phyloP scores from a whole-genome alignment of 2,888 invertebrate species.

The Spodoptera littoralis region DNA sequence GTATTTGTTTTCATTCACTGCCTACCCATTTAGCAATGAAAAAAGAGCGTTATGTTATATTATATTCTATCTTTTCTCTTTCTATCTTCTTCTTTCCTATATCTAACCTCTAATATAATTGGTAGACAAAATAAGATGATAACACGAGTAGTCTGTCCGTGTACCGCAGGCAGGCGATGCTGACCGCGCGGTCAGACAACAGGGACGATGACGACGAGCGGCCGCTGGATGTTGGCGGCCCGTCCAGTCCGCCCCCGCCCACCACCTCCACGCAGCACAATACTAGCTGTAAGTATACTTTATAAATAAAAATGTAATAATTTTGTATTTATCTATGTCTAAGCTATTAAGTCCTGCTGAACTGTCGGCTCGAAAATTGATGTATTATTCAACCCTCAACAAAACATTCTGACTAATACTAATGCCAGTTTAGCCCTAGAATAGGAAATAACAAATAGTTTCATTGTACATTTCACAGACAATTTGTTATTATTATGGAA shows the following conservation, averaged over 20 bases:
- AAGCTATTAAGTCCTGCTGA: too few species aligned
- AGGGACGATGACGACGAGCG: slow-evolving; percentile 95
- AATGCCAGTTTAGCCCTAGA: slow-evolving; percentile 1
- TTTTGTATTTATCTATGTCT: too few species aligned
- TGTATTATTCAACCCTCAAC: too few species aligned
- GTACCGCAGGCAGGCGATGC: slow-evolving; percentile 93
- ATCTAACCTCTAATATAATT: not conserved
- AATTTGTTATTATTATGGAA: slow-evolving; percentile 23
- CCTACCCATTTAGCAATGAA: too few species aligned
- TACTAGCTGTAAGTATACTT: slow-evolving; percentile 76
- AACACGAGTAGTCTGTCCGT: slow-evolving; percentile 88
- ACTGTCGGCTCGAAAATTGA: too few species aligned
- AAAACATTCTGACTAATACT: too few species aligned
- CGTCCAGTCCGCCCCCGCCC: slow-evolving; percentile 94
- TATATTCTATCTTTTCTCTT: too few species aligned
- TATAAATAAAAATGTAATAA: too few species aligned
- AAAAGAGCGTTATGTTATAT: too few species aligned
- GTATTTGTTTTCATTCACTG: too few species aligned
- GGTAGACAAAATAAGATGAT: slow-evolving; percentile 63
- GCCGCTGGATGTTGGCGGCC: slow-evolving; percentile 95
- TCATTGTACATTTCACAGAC: slow-evolving; percentile 8
- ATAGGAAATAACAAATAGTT: slow-evolving; percentile 4
- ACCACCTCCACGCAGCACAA: slow-evolving; percentile 82
- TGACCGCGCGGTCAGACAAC: slow-evolving; percentile 92
- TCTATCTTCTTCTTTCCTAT: not conserved